Evolutionary conservation across 2,113 vertebrate genomes (phyloP), one percentile per base, ranked within the genome.

Genomic region (Saguinus imperator): DNA sequence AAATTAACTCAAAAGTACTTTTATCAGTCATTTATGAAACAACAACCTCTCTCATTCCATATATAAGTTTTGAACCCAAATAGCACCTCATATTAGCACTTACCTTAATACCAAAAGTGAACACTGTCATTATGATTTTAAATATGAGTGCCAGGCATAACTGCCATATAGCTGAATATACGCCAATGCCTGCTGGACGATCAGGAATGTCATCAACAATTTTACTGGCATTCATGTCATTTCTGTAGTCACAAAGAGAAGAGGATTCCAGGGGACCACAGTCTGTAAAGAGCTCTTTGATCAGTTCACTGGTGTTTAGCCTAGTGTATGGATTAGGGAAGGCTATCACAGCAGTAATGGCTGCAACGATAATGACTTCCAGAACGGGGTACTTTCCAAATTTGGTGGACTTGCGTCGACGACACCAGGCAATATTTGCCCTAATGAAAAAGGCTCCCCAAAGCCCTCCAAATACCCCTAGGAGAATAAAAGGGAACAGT

Each of bases 61-160:
- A 68, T 37, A 43, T 11, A 86, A 77, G 43, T 89, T 52, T 17
- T 52, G 52, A 52, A 72, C 21, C 64, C 82, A 58, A 80, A 23
- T 11, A 85, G 27, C 66, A 72, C 76, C 10, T 83, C 57, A 61
- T 40, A 43, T 66, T 88, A 95, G 77, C 35, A 84, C 95, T 98
- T 98, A 99, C 99, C 99, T 99, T 99, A 87, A 99, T 99, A 85
- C 99, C 99, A 57, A 99, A 99, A 52, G 99, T 99, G 98, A 99
- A 99, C 66, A 99, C 99, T 64, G 99, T 99, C 99, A 99, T 99
- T 98, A 99, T 99, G 98, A 99, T 99, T 98, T 99, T 99, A 97
- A 99, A 99, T 97, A 99, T 98, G 92, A 99, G 99, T 0, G 99
- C 99, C 98, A 99, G 98, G 97, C 99, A 99, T 37, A 99, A 98